These are phyloP conservation scores for Steinernema scapterisci DNA, from an alignment of 2,888 invertebrate genomes.

Conservation along the genomic window DNA sequence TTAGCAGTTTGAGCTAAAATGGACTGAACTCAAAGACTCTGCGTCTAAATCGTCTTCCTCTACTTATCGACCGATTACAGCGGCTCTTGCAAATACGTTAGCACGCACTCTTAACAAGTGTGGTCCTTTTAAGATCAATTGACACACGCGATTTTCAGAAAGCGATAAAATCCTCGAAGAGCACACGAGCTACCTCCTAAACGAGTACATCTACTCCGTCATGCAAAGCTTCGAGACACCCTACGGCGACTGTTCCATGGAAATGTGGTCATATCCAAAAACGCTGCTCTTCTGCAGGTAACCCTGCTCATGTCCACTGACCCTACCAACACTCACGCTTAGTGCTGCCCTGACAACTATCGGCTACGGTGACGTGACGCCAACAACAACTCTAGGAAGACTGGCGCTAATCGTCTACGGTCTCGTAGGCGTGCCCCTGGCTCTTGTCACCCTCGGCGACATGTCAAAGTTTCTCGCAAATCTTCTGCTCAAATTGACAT, in stretches of 20 bases:
- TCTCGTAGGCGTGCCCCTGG: conserved; percentile 2
- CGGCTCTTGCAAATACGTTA: no score
- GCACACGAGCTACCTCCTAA: not conserved
- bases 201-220: conserved; percentile 5
- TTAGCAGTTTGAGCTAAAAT: no score
- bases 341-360: conserved; percentile 18
- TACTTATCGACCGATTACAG: no score
- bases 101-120: not conserved
- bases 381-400: not conserved
- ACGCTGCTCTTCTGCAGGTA: conserved; percentile 5
- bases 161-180: not conserved
- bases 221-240: conserved; percentile 26
- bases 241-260: not conserved
- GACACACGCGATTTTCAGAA: not conserved
- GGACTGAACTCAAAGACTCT: no score
- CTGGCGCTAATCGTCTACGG: not conserved
- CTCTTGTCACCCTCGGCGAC: conserved; percentile 4
- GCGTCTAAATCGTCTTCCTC: no score
- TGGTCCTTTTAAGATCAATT: not conserved
- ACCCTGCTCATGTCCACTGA: not conserved
- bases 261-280: conserved; percentile 21
- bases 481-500: not conserved
- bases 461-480: conserved; percentile 5
- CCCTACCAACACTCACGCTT: not conserved
- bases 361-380: conserved; percentile 10